phyloP scores from a whole-genome alignment of 2,797 vertebrate genomes.

The Varecia variegata region DNA sequence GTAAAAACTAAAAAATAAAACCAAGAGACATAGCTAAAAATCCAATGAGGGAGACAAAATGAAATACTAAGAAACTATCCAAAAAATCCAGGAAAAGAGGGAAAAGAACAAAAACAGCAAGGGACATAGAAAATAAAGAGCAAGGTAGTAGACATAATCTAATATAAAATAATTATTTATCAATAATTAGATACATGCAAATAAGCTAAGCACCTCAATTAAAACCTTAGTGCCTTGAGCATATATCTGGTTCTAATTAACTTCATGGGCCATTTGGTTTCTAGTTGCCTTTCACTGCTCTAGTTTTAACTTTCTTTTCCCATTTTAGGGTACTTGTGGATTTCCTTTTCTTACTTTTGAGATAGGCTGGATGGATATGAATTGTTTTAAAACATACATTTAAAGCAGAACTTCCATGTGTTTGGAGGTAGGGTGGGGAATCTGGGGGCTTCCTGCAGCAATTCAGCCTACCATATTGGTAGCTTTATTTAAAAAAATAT shows the following conservation, averaged over 20 bases:
- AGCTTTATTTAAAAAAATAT: not conserved
- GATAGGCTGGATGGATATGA: not conserved
- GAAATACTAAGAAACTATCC: not conserved
- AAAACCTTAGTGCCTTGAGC: not conserved
- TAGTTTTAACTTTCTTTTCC: conserved; percentile 26
- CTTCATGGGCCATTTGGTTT: not conserved
- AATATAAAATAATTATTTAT: not conserved
- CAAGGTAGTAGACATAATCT: not conserved
- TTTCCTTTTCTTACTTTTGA: conserved; percentile 9
- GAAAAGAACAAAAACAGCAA: not conserved
- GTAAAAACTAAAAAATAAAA: conserved; percentile 20
- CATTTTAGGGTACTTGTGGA: not conserved
- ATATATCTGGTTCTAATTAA: not conserved
- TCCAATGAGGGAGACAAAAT: not conserved
- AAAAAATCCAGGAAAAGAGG: not conserved
- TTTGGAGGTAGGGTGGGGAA: not conserved
- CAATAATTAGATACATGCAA: not conserved
- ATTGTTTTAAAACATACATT: not conserved
- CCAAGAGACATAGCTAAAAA: not conserved
- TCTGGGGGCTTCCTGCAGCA: not conserved
- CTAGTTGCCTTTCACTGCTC: not conserved
- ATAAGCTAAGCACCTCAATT: not conserved
- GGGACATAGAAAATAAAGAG: not conserved
- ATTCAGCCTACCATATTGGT: not conserved
- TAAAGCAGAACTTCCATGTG: not conserved